Evolutionary conservation across 1,140 invertebrate genomes (phyloP).

Genomic region (Dolichoris vasculosae): DNA sequence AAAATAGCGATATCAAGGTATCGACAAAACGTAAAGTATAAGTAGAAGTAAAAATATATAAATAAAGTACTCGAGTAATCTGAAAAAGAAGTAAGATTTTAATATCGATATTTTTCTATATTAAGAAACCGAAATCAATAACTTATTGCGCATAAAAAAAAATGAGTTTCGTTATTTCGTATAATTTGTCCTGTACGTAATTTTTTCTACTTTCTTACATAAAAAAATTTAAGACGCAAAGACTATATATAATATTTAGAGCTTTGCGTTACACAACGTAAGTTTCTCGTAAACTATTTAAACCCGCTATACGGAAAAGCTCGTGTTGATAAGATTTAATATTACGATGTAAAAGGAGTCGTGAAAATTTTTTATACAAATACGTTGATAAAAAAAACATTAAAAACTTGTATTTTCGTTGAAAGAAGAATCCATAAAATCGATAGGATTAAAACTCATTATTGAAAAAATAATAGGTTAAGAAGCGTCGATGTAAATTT

Average conservation of each 20-base stretch:
- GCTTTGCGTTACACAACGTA: neutral
- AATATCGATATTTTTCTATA: neutral
- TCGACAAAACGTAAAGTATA: too few species aligned
- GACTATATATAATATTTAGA: neutral
- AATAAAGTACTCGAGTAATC: too few species aligned
- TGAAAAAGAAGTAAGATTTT: neutral
- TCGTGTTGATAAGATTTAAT: neutral
- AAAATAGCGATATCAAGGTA: too few species aligned
- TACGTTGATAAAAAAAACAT: too few species aligned
- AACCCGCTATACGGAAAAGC: neutral
- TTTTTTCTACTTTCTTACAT: neutral
- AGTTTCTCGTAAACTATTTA: neutral
- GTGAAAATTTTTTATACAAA: neutral
- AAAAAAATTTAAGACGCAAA: neutral
- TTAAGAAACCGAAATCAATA: conserved; percentile 5
- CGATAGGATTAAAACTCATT: neutral
- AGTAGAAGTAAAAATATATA: too few species aligned
- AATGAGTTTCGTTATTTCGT: neutral
- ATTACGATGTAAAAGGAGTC: neutral
- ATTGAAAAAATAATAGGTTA: neutral
- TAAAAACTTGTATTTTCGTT: too few species aligned
- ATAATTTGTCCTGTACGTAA: neutral
- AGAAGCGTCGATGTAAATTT: neutral
- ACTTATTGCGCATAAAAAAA: neutral
- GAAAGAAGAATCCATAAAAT: neutral